Evolutionary conservation across 2,888 invertebrate species (phyloP).

Genomic region (Andrena trimmerana): DNA sequence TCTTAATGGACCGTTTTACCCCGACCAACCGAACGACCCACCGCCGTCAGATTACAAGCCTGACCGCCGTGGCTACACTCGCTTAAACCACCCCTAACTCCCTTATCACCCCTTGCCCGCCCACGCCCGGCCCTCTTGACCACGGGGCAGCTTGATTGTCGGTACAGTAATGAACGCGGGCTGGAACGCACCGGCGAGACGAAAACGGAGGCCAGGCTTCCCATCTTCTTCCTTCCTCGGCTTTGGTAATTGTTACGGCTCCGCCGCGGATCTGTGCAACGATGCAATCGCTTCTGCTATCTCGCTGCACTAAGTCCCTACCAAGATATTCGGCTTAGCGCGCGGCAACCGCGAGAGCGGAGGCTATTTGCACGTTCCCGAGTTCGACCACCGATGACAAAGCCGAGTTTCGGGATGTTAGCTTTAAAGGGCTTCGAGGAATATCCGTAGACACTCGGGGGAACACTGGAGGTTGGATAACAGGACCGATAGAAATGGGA

Average conservation of each 20-base stretch:
- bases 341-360: slow-evolving; percentile 10
- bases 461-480: neutral
- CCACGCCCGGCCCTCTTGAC: slow-evolving; percentile 35
- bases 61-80: slow-evolving; percentile 70
- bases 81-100: slow-evolving; percentile 64
- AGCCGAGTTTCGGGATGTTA: neutral
- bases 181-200: slow-evolving; percentile 45
- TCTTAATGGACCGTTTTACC: slow-evolving; percentile 77
- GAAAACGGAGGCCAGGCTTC: slow-evolving; percentile 25
- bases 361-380: slow-evolving; percentile 10
- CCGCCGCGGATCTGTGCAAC: slow-evolving; percentile 22
- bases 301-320: slow-evolving; percentile 18
- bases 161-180: slow-evolving; percentile 67
- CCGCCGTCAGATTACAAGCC: slow-evolving; percentile 75
- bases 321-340: slow-evolving; percentile 21
- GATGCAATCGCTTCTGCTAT: slow-evolving; percentile 35
- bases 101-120: slow-evolving; percentile 13
- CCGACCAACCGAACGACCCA: slow-evolving; percentile 72
- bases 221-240: slow-evolving; percentile 10
- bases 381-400: neutral
- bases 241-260: slow-evolving; percentile 48
- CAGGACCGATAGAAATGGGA: neutral
- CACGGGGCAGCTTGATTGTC: slow-evolving; percentile 59
- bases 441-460: neutral
- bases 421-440: neutral